Evolutionary conservation across 1,140 invertebrate genomes (phyloP), one percentile per base, ranked within the genome.

Genomic region (Grapholita molesta): DNA sequence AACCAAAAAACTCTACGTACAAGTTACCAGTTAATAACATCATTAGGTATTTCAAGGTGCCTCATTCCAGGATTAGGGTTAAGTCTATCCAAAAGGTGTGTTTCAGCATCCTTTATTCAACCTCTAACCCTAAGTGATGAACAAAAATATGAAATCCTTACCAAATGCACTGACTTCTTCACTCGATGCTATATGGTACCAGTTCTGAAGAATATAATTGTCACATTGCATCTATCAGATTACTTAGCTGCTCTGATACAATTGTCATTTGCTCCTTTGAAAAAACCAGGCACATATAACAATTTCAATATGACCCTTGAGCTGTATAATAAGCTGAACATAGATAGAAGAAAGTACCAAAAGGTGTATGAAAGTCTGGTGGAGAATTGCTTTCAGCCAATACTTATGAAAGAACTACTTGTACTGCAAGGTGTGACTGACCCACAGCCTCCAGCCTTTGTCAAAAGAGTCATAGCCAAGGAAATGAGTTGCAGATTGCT

Each of bases 191-290:
- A 85, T 69, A 55, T 74, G 11, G 70, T 86, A n/a, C 82, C 84
- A 28, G 79, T 90, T 24, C 72, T 92, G 6, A 93, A 91, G 75
- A 88, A 79, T 69, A 88, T 93, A 15, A 88, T 94, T 7, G 72
- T 93, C 52, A 87, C 91, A 21, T 82, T 92, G 57, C 89, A 88
- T 79, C 80, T 94, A 12, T 88, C 86, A 72, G 89, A 89, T 67
- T 92, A 96, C 70, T 84, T 97, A 52, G 94, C 94, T 72, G 93
- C 93, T 7, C 82, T 96, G n/a, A 93, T 96, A 74, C 96, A 96
- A 86, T 86, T 96, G 66, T 92, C 93, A 25, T 94, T 94, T 92
- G 94, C 94, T 23, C 94, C 94, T 67, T 77, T 95, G 24, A 93
- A 91, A 64, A 94, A 94, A 86, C 95, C 94, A 57, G 80, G 82